phyloP scores from a whole-genome alignment of 37 sponge, comb jelly and placozoan species.

The Chondrosia reniformis region DNA sequence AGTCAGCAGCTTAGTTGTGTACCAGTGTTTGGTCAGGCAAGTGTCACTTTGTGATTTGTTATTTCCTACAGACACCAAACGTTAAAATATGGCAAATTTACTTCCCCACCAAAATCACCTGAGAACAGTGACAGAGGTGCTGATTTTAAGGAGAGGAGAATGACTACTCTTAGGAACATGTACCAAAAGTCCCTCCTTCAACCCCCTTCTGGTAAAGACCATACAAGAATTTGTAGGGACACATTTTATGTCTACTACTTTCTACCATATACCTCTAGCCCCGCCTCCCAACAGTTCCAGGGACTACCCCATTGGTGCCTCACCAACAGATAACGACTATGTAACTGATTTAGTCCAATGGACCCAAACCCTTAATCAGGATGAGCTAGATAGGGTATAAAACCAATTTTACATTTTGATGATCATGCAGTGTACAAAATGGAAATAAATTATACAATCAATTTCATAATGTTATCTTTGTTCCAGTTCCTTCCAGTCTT shows the following conservation, averaged over 20 bases:
- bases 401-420: no score
- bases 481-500: neutral
- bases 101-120: neutral
- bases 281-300: neutral
- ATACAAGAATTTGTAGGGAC: neutral
- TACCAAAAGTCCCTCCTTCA: slow-evolving; percentile 1
- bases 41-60: neutral
- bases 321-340: neutral
- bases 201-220: neutral
- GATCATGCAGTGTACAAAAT: no score
- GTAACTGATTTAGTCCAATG: slow-evolving; percentile 50
- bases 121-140: neutral
- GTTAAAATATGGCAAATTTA: slow-evolving; percentile 35
- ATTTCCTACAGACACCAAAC: slow-evolving; percentile 12
- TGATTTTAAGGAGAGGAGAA: slow-evolving; percentile 5
- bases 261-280: neutral
- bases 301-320: no score
- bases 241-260: neutral
- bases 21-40: neutral
- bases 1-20: slow-evolving; percentile 4
- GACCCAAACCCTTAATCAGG: slow-evolving; percentile 45
- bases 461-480: no score
- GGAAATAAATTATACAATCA: no score
- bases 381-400: slow-evolving; percentile 3
- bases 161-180: slow-evolving; percentile 31